Evolutionary conservation across 2,888 invertebrate species (phyloP).

Genomic region (Limenitis camilla): DNA sequence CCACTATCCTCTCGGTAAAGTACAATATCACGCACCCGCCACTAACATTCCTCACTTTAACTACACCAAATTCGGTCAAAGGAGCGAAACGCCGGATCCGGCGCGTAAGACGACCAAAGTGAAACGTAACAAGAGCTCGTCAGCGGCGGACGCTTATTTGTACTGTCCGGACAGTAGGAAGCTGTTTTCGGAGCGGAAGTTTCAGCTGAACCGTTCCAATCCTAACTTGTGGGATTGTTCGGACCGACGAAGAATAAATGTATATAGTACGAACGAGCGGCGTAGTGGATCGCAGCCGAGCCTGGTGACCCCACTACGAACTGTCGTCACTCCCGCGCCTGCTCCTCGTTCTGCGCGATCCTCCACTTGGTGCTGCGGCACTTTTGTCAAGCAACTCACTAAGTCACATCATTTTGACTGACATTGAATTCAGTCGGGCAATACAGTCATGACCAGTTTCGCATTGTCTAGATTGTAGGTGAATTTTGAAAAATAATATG

Average conservation of each 20-base stretch:
- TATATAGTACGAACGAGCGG: slow-evolving; percentile 43
- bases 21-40: slow-evolving; percentile 79
- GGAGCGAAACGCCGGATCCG: slow-evolving; percentile 55
- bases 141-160: slow-evolving; percentile 59
- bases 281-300: slow-evolving; percentile 63
- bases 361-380: slow-evolving; percentile 86
- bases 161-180: slow-evolving; percentile 56
- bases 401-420: slow-evolving; percentile 84
- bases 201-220: slow-evolving; percentile 65
- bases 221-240: slow-evolving; percentile 62
- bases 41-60: slow-evolving; percentile 68
- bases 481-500: too few species aligned
- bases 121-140: slow-evolving; percentile 68
- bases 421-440: slow-evolving; percentile 38
- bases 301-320: slow-evolving; percentile 35
- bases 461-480: background rate
- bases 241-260: slow-evolving; percentile 41
- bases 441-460: slow-evolving; percentile 3
- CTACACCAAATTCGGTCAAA: slow-evolving; percentile 52
- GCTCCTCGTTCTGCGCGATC: slow-evolving; percentile 71
- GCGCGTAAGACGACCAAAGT: slow-evolving; percentile 55
- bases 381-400: slow-evolving; percentile 84
- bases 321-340: slow-evolving; percentile 30
- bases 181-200: slow-evolving; percentile 55
- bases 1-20: slow-evolving; percentile 79